phyloP scores from a whole-genome alignment of 2,797 vertebrate species.

The Phrynocephalus vlangalii region DNA sequence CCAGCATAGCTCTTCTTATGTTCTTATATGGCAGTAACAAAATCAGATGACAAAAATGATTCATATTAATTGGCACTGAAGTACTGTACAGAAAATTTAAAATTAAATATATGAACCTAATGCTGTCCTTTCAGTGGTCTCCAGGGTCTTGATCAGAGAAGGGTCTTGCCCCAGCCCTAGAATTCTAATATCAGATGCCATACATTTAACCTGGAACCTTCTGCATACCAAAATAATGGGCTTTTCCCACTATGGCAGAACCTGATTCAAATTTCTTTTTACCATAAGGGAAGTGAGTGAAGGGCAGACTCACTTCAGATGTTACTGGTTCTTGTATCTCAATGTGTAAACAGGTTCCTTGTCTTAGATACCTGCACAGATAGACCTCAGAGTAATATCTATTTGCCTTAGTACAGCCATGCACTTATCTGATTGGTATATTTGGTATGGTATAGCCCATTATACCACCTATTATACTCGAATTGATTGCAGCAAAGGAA shows the following conservation, averaged over 20 bases:
- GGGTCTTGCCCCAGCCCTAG: background rate
- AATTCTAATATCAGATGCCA: background rate
- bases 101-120: background rate
- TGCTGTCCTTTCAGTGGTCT: background rate
- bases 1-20: too few species aligned
- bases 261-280: background rate
- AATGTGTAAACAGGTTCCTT: background rate
- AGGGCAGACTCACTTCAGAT: background rate
- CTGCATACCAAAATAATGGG: background rate
- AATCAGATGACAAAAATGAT: background rate
- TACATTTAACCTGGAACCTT: background rate
- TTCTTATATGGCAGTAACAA: background rate
- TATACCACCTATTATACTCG: conserved; percentile 3
- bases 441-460: conserved; percentile 8
- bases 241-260: background rate
- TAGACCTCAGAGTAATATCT: background rate
- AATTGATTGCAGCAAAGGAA: background rate
- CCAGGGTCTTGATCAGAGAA: background rate
- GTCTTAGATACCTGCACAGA: background rate
- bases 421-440: background rate
- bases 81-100: background rate
- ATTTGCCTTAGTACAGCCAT: background rate
- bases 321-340: background rate
- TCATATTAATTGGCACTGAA: too few species aligned
- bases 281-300: background rate